Conservation (phyloP, 1,140 invertebrate genomes). For the Meloidogyne exigua region DNA sequence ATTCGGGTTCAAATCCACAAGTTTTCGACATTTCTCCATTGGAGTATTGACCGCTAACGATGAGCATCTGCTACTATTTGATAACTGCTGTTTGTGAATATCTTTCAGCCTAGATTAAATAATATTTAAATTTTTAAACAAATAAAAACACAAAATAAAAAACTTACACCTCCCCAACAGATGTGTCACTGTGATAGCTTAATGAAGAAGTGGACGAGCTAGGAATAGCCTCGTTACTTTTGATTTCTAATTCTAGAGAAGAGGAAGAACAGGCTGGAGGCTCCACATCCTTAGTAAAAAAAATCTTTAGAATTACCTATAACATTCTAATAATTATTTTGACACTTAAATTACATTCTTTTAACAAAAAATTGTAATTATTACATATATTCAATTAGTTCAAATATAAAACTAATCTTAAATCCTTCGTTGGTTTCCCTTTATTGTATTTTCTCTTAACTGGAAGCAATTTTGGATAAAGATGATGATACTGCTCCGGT, state of each 20-base stretch:
- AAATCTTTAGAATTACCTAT: too few species aligned
- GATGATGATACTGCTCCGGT: constrained; percentile 34
- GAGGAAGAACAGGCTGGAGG: background rate
- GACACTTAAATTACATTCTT: too few species aligned
- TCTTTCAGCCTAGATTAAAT: background rate
- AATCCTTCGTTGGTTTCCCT: background rate
- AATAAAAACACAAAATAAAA: background rate
- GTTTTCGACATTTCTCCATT: background rate
- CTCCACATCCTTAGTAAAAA: background rate
- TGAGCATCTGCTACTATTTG: background rate
- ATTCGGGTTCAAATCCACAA: background rate
- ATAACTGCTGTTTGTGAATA: background rate
- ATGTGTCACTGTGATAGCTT: background rate
- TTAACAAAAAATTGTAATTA: too few species aligned
- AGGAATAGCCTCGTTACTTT: background rate
- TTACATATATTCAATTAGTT: too few species aligned
- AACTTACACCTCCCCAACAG: background rate
- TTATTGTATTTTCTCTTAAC: background rate
- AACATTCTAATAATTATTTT: too few species aligned
- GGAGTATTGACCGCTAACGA: background rate
- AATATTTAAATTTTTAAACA: too few species aligned
- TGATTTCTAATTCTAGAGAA: background rate
- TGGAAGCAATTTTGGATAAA: constrained; percentile 47
- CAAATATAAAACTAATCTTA: background rate
- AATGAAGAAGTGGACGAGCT: background rate